These are phyloP conservation scores for Callaeas wilsoni DNA, from an alignment of 2,113 vertebrate species.

Conservation along the genomic window DNA sequence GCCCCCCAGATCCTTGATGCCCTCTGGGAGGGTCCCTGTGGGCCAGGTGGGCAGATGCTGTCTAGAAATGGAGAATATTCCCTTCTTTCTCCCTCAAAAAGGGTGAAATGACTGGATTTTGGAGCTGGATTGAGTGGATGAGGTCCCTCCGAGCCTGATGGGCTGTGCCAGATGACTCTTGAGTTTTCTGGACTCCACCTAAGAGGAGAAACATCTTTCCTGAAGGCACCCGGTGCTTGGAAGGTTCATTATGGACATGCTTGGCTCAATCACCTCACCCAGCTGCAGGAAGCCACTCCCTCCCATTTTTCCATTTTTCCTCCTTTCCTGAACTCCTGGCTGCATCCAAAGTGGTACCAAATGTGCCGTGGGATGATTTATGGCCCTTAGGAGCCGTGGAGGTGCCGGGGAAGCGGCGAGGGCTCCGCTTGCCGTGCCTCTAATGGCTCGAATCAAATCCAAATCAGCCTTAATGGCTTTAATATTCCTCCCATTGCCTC, in stretches of 20 bases:
- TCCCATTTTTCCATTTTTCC: not conserved
- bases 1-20: not conserved
- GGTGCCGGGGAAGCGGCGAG: not conserved
- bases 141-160: not conserved
- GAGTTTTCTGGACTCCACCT: not conserved
- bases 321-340: not conserved
- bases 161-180: not conserved
- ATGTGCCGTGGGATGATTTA: not conserved
- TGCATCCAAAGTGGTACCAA: not conserved
- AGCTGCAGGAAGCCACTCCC: not conserved
- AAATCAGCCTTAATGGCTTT: slow-evolving; percentile 29
- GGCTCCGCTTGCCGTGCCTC: not conserved
- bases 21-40: not conserved
- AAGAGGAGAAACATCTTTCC: not conserved
- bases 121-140: not conserved
- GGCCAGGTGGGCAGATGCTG: not conserved
- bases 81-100: not conserved
- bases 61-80: not conserved
- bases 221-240: not conserved
- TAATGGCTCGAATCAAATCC: slow-evolving; percentile 40
- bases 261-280: not conserved
- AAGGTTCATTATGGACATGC: not conserved
- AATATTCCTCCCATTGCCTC: slow-evolving; percentile 16
- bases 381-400: not conserved
- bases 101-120: not conserved